Conservation (phyloP, 1,140 invertebrate species). For the Polypedilum vanderplanki region DNA sequence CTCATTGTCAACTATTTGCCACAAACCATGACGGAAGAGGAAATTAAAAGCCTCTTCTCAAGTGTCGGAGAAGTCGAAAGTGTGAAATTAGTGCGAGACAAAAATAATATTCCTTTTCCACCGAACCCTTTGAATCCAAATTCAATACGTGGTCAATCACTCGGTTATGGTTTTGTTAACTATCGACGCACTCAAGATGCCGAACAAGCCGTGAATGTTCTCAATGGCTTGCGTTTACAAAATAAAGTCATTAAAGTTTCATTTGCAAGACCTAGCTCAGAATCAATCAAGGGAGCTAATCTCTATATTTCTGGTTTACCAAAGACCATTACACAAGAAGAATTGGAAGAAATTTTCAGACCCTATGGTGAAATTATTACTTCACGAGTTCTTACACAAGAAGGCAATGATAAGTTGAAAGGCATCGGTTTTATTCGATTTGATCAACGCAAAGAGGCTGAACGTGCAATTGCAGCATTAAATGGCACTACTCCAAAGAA, state of each 20-base stretch:
- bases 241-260: slow-evolving; percentile 91
- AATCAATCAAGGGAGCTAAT: slow-evolving; percentile 84
- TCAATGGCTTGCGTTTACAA: slow-evolving; percentile 78
- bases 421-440: slow-evolving; percentile 58
- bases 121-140: slow-evolving; percentile 43
- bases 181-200: slow-evolving; percentile 76
- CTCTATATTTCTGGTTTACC: slow-evolving; percentile 81
- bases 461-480: slow-evolving; percentile 52
- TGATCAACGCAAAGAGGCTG: slow-evolving; percentile 55
- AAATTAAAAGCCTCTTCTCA: slow-evolving; percentile 75
- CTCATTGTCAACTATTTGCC: slow-evolving; percentile 88
- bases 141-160: slow-evolving; percentile 62
- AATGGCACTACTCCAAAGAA: slow-evolving; percentile 53
- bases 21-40: slow-evolving; percentile 87
- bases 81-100: slow-evolving; percentile 84
- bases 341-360: slow-evolving; percentile 73
- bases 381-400: slow-evolving; percentile 74
- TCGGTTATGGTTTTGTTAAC: slow-evolving; percentile 87
- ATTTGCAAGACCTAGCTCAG: slow-evolving; percentile 77
- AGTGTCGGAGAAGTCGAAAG: slow-evolving; percentile 84
- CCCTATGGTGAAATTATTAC: slow-evolving; percentile 80
- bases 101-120: slow-evolving; percentile 57
- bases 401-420: slow-evolving; percentile 47
- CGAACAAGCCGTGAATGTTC: slow-evolving; percentile 76
- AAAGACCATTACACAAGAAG: slow-evolving; percentile 76